Evolutionary conservation across 2,888 invertebrate species (phyloP), one percentile per base, ranked within the genome.

Genomic region (Lochmaea capreae): DNA sequence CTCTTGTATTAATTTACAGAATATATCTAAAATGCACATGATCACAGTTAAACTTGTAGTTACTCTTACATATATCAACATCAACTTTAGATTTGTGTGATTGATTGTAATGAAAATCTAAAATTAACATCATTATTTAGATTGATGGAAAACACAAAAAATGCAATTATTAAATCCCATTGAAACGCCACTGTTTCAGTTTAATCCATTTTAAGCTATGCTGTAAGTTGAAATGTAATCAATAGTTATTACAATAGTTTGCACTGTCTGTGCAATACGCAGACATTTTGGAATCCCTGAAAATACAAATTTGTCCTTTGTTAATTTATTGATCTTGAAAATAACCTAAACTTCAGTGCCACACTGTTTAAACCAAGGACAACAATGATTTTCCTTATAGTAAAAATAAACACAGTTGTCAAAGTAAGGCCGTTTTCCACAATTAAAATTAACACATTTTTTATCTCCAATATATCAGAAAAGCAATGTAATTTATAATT

Each of bases 21-120:
- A 4, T 33, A 33, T 33, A 33, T 33, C 2, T 33, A 33, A 33
- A 43, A 43, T 43, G 43, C 14, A 46, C 46, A 12, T 52, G 16
- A 54, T 54, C 54, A 54, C 54, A 54, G 54, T 18, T 18, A 54
- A 6, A 54, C 16, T 18, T 16, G 54, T 54, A 54, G 54, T 54
- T 54, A 54, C 18, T 54, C 18, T 16, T 14, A 46, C 46, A 46
- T 39, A 39, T 39, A 39, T 49, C 49, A 4, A 49, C n/a, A 4
- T 52, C n/a, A 52, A 52, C 52, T 16, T 54, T 3, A 52, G 2
- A 9, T 52, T 52, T 16, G 16, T 10, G 18, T 18, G 54, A 14
- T 46, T 54, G 16, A 52, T n/a, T 52, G 14, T 16, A n/a, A n/a
- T 52, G 14, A n/a, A 52, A 54, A 54, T 18, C 10, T 16, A 18